Base-by-base conservation (phyloP, 2,888 invertebrate genomes). In the Halocaridina rubra region DNA sequence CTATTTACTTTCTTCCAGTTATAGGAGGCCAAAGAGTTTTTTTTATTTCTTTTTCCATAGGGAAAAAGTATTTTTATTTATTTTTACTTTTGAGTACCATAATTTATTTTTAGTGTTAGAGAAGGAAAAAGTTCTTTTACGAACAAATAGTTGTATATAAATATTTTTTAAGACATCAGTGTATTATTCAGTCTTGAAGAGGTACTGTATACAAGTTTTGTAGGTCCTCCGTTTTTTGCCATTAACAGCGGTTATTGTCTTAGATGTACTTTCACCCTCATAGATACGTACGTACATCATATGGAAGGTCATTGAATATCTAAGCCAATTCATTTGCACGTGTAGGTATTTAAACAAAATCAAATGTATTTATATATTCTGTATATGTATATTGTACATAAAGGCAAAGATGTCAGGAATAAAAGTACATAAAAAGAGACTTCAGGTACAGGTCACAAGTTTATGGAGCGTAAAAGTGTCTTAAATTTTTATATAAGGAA, bases 231-330 rank as follows among this genome's bases (percentile, higher is more conserved):
- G n/a, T 69, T 13, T 19, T 30, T 69, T 27, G 30, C 22, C 19
- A 19, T 27, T 69, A n/a, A n/a, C 27, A 29, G 74, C 53, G 39
- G 74, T 39, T 53, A 53, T 75, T 39, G 33, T 30, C 3, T 29
- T 16, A 27, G 61, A 39, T 76, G 81, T 81, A 76, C 30, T 81
- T n/a, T 81, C 81, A 81, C 82, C 76, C 76, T 82, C 82, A 81
- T 82, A 77, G 82, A 32, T 59, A 77, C 71, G 59, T 82, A 72
- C 71, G 72, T 84, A 71, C 71, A 78, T 71, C 72, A 71, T 53
- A 61, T 78, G 22, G 39, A 67, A 75, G 75, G 64, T 29, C 39
- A 13, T 30, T 13, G 27, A 67, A 71, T 82, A 57, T 59, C 59
- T 19, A 71, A 24, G 69, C 72, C 39, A 61, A 72, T 67, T 84